Conservation (phyloP, 2,888 invertebrate species). For the Rutpela maculata region DNA sequence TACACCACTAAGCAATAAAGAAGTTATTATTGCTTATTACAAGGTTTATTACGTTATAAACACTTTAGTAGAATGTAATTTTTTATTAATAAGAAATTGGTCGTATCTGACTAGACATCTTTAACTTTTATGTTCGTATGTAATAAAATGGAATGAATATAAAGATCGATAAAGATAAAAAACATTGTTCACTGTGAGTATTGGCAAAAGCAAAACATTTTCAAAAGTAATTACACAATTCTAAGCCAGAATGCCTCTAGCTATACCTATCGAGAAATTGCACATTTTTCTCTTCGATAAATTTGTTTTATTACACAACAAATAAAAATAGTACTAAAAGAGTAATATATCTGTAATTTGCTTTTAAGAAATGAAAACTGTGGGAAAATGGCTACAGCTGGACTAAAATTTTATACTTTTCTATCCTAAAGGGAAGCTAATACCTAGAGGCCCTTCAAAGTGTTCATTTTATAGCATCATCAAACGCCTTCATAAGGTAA, state of each 20-base stretch:
- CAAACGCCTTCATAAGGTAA: constrained; percentile 59
- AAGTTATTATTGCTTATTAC: too few relatives aligned
- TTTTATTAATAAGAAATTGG: too few relatives aligned
- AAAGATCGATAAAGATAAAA: too few relatives aligned
- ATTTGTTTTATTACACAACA: background rate
- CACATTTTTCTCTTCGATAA: background rate
- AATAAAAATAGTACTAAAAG: constrained; percentile 22
- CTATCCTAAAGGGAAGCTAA: constrained; percentile 42
- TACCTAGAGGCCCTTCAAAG: constrained; percentile 39
- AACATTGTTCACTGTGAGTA: too few relatives aligned
- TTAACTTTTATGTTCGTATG: background rate
- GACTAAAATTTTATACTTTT: constrained; percentile 46
- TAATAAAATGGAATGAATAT: background rate
- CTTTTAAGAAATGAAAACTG: constrained; percentile 11
- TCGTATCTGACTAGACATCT: background rate
- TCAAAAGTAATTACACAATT: background rate
- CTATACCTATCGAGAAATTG: background rate
- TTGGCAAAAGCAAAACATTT: background rate
- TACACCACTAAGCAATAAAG: too few relatives aligned
- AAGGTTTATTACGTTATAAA: too few relatives aligned
- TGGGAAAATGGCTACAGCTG: constrained; percentile 11
- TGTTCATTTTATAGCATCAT: constrained; percentile 58
- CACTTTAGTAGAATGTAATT: too few relatives aligned
- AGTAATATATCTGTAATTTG: constrained; percentile 17
- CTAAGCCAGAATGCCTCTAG: background rate